Evolutionary conservation across 2,888 invertebrate genomes (phyloP).

Genomic region (Platycheirus albimanus): DNA sequence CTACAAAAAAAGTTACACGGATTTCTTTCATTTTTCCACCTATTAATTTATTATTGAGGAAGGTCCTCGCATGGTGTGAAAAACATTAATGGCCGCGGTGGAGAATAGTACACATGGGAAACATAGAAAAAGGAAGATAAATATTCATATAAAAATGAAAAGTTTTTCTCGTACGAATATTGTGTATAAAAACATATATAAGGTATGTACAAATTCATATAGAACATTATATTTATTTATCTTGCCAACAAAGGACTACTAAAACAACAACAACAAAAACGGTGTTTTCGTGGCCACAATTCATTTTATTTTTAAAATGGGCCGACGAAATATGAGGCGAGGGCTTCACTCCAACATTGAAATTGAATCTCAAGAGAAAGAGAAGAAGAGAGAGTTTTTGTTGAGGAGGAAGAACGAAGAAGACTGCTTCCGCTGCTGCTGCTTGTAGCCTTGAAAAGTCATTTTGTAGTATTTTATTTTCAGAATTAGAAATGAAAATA

Average conservation of each 20-base stretch:
- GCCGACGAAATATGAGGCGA: not conserved
- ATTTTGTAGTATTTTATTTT: slow-evolving; percentile 35
- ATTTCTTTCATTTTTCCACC: not conserved
- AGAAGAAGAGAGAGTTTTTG: too few relatives aligned
- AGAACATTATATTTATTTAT: slow-evolving; percentile 20
- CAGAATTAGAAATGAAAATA: slow-evolving; percentile 48
- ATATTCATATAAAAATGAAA: slow-evolving; percentile 19
- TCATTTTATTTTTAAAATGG: slow-evolving; percentile 24
- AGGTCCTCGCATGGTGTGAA: slow-evolving; percentile 15
- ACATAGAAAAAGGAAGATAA: slow-evolving; percentile 14
- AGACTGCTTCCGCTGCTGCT: not conserved
- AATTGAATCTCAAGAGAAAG: slow-evolving; percentile 48
- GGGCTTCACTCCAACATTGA: slow-evolving; percentile 35
- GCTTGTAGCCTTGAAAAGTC: slow-evolving; percentile 60
- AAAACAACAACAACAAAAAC: slow-evolving; percentile 15
- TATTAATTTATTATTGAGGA: not conserved
- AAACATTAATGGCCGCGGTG: slow-evolving; percentile 5
- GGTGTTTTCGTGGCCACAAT: slow-evolving; percentile 55
- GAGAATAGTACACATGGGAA: slow-evolving; percentile 36
- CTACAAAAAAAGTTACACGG: slow-evolving; percentile 30
- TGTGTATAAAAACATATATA: too few relatives aligned
- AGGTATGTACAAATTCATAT: too few relatives aligned
- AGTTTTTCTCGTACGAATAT: too few relatives aligned
- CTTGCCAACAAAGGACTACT: not conserved
- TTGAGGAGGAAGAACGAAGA: not conserved